phyloP scores from a whole-genome alignment of 2,888 invertebrate species.

The Epistrophe grossulariae region DNA sequence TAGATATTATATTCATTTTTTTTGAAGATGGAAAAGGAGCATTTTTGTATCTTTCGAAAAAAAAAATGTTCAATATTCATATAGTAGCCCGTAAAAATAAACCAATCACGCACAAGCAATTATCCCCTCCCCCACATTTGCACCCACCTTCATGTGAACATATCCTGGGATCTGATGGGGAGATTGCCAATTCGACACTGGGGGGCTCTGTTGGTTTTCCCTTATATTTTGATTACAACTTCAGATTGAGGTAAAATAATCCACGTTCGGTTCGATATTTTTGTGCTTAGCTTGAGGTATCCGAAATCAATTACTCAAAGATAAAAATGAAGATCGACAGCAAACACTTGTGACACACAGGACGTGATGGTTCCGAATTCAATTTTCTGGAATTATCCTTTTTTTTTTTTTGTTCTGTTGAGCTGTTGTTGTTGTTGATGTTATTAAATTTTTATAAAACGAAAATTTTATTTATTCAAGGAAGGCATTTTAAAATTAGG shows the following conservation, averaged over 20 bases:
- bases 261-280: slow-evolving; percentile 53
- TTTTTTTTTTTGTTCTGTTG: slow-evolving; percentile 12
- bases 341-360: slow-evolving; percentile 25
- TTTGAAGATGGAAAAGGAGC: not conserved
- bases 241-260: slow-evolving; percentile 67
- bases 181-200: slow-evolving; percentile 25
- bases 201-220: slow-evolving; percentile 4
- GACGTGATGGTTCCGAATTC: slow-evolving; percentile 51
- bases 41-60: slow-evolving; percentile 31
- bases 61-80: slow-evolving; percentile 55
- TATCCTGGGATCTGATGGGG: slow-evolving; percentile 43
- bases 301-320: slow-evolving; percentile 73
- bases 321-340: slow-evolving; percentile 63
- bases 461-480: slow-evolving; percentile 9
- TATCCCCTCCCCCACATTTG: not conserved
- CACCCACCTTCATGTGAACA: slow-evolving; percentile 65
- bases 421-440: slow-evolving; percentile 8
- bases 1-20: slow-evolving; percentile 13
- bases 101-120: slow-evolving; percentile 32
- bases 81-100: slow-evolving; percentile 60
- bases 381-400: slow-evolving; percentile 52
- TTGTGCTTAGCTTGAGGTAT: slow-evolving; percentile 59
- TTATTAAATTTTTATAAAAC: slow-evolving; percentile 1
- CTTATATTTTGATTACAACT: slow-evolving; percentile 52
- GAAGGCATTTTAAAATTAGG: not conserved